A percentile compares a stretch with the other conserved stretches of the same genome.
These are phyloP conservation scores for Trichogramma pretiosum DNA, from an alignment of 1,140 invertebrate species.

Conservation along the genomic window DNA sequence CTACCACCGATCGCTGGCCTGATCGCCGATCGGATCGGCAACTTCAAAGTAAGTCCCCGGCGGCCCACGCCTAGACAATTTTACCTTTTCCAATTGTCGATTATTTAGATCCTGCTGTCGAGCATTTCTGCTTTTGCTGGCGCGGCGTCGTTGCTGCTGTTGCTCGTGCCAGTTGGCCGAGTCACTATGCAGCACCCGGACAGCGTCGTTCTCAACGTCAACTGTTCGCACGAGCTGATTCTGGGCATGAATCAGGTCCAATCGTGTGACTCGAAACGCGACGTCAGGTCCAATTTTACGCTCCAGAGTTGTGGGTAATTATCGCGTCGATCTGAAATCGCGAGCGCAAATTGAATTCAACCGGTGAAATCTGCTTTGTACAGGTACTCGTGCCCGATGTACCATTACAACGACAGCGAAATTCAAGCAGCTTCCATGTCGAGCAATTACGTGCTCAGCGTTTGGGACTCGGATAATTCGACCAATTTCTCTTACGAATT, in stretches of 20 bases:
- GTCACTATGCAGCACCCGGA: slow-evolving; percentile 56
- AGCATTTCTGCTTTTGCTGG: slow-evolving; percentile 61
- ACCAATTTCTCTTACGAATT: slow-evolving; percentile 39
- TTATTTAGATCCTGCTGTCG: slow-evolving; percentile 55
- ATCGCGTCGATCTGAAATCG: not conserved
- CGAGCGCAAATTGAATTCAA: not conserved
- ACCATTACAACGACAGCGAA: slow-evolving; percentile 35
- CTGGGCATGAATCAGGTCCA: slow-evolving; percentile 47
- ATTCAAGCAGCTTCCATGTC: slow-evolving; percentile 42
- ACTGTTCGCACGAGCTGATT: slow-evolving; percentile 42
- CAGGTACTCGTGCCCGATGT: slow-evolving; percentile 52
- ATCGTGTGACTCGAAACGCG: slow-evolving; percentile 41
- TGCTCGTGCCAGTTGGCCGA: slow-evolving; percentile 63
- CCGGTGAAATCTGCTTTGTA: not conserved
- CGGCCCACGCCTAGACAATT: too few species aligned
- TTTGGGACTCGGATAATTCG: slow-evolving; percentile 40
- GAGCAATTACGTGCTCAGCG: slow-evolving; percentile 47
- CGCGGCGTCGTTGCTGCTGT: slow-evolving; percentile 54
- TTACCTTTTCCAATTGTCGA: not conserved
- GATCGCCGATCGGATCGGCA: slow-evolving; percentile 69
- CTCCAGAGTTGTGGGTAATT: slow-evolving; percentile 40
- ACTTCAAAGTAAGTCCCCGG: slow-evolving; percentile 74
- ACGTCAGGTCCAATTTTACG: slow-evolving; percentile 21
- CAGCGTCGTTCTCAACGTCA: slow-evolving; percentile 49
- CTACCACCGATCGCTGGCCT: slow-evolving; percentile 71